phyloP scores from a whole-genome alignment of 2,888 invertebrate genomes.

The Leucophenga montana region DNA sequence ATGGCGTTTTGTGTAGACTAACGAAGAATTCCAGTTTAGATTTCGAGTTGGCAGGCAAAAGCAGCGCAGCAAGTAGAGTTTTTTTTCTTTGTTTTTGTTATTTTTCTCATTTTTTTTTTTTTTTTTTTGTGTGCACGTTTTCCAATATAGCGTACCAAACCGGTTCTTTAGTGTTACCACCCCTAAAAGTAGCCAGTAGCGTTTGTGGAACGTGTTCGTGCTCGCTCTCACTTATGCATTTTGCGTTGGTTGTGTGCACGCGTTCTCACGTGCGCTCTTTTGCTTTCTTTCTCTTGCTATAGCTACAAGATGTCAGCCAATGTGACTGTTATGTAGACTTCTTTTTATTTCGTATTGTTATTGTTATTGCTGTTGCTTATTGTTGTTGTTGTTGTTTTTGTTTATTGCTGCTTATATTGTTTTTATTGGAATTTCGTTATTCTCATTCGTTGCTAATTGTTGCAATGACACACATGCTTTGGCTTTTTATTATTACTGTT shows the following conservation, averaged over 20 bases:
- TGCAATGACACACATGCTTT: constrained; percentile 45
- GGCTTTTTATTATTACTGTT: constrained; percentile 25
- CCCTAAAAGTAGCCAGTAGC: constrained; percentile 33
- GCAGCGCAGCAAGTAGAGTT: constrained; percentile 16
- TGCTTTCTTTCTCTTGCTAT: neutral
- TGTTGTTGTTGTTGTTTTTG: constrained; percentile 37
- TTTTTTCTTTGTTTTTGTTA: constrained; percentile 9
- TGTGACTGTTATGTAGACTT: neutral
- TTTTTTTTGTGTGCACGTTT: constrained; percentile 17
- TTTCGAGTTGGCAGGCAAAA: constrained; percentile 21
- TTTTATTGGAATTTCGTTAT: constrained; percentile 45
- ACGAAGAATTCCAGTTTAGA: constrained; percentile 48
- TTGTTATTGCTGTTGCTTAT: constrained; percentile 29
- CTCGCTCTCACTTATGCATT: constrained; percentile 26
- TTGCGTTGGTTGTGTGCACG: neutral
- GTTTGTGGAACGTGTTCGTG: constrained; percentile 49
- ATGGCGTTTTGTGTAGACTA: constrained; percentile 66
- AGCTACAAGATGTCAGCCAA: constrained; percentile 10
- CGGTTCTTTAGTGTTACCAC: constrained; percentile 32
- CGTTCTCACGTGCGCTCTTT: constrained; percentile 37
- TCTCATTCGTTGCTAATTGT: constrained; percentile 62
- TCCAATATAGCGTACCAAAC: too few species aligned
- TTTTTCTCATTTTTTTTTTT: constrained; percentile 24
- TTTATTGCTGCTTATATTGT: constrained; percentile 31
- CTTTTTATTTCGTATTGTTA: neutral